A percentile compares a stretch with the other conserved stretches of the same genome.
These are phyloP conservation scores for Sebastes goodei DNA, from an alignment of 2,797 vertebrate genomes.

Conservation along the genomic window DNA sequence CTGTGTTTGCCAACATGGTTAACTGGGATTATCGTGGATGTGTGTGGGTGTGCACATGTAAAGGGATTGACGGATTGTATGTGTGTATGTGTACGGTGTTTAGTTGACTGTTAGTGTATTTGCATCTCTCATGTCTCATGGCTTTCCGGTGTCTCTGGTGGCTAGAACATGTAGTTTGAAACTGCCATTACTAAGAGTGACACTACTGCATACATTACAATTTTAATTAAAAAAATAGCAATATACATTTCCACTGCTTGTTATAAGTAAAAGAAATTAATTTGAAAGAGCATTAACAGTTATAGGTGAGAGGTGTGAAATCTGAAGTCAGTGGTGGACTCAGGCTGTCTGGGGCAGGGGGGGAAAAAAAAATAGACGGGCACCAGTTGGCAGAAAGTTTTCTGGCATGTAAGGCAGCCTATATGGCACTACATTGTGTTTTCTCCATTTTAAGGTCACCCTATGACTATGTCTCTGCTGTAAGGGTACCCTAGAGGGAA, in stretches of 20 bases:
- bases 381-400: too few species aligned
- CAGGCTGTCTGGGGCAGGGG: too few species aligned
- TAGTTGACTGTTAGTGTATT: background rate
- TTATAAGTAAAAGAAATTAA: rapidly evolving
- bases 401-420: too few species aligned
- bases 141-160: background rate
- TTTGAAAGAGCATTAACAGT: background rate
- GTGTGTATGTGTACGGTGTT: background rate
- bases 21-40: constrained; percentile 48
- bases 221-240: too few species aligned
- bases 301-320: background rate
- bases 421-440: too few species aligned
- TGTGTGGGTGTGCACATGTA: constrained; percentile 11
- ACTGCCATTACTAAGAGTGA: background rate
- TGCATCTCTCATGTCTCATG: constrained; percentile 22
- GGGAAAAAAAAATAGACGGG: too few species aligned
- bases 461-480: too few species aligned
- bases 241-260: background rate
- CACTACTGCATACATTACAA: too few species aligned
- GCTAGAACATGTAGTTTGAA: background rate
- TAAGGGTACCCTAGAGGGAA: too few species aligned
- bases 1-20: constrained; percentile 49
- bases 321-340: too few species aligned
- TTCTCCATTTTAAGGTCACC: too few species aligned
- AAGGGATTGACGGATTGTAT: constrained; percentile 32